These are phyloP conservation scores for Trididemnum miniatum DNA, from an alignment of 23 tunicate genomes.

Conservation along the genomic window DNA sequence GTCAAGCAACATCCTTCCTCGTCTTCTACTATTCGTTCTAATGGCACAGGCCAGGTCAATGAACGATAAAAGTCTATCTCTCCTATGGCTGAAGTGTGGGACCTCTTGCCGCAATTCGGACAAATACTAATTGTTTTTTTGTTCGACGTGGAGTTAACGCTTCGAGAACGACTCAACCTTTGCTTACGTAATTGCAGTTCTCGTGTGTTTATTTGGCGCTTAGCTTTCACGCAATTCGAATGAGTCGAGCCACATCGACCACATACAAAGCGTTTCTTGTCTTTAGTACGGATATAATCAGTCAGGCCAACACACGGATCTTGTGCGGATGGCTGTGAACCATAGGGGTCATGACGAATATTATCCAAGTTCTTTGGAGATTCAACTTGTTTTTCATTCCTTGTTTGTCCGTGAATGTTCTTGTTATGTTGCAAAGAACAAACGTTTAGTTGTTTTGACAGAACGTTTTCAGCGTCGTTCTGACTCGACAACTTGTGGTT, in stretches of 20 bases:
- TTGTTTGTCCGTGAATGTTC: background rate
- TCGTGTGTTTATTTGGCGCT: no score
- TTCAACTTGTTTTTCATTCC: background rate
- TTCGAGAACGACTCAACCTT: background rate
- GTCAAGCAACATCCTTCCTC: background rate
- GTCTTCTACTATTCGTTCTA: slow-evolving; percentile 51
- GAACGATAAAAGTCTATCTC: slow-evolving; percentile 7
- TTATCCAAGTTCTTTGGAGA: no score
- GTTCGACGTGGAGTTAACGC: background rate
- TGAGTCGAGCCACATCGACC: slow-evolving; percentile 43
- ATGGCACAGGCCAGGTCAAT: slow-evolving; percentile 68
- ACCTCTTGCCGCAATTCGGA: slow-evolving; percentile 42
- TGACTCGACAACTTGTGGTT: background rate
- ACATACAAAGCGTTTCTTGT: slow-evolving; percentile 31
- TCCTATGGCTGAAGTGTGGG: background rate
- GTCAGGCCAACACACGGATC: slow-evolving; percentile 50
- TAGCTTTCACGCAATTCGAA: background rate
- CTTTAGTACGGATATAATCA: slow-evolving; percentile 25
- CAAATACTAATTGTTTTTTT: slow-evolving; percentile 18
- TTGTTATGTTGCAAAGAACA: background rate
- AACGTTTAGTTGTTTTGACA: no score
- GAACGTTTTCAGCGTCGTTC: background rate
- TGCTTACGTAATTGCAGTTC: background rate
- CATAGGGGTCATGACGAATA: background rate
- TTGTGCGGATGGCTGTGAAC: background rate